Percentiles rank a stretch among this genome's conserved stretches.
Evolutionary conservation across 1,140 invertebrate genomes (phyloP).

Genomic region (Lysiphlebus fabarum): DNA sequence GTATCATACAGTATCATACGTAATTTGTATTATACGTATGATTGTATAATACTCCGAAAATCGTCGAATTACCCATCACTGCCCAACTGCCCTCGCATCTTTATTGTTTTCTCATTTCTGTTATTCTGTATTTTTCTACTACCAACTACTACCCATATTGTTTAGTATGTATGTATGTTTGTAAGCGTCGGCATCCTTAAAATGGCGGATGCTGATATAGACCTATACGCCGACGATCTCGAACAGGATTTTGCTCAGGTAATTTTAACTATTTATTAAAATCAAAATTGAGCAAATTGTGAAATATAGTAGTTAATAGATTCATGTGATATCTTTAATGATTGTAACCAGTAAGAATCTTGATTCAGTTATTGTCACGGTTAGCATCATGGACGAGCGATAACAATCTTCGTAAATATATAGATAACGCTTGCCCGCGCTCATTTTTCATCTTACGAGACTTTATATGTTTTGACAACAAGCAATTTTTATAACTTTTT

Average conservation of each 20-base stretch:
- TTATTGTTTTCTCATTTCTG: no score
- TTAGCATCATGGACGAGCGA: slow-evolving; percentile 35
- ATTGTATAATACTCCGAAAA: no score
- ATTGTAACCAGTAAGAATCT: slow-evolving; percentile 24
- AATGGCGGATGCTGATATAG: slow-evolving; percentile 95
- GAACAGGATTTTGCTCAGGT: slow-evolving; percentile 92
- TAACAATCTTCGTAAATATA: slow-evolving; percentile 33
- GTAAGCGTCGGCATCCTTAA: slow-evolving; percentile 57
- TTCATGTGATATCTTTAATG: slow-evolving; percentile 17
- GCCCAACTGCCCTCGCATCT: no score
- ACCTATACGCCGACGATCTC: slow-evolving; percentile 94
- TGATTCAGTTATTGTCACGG: slow-evolving; percentile 16
- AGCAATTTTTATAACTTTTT: no score
- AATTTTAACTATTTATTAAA: slow-evolving; percentile 42
- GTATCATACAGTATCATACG: no score
- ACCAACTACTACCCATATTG: no score
- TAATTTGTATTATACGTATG: no score
- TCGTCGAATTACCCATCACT: no score
- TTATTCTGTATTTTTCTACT: no score
- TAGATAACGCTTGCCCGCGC: slow-evolving; percentile 16
- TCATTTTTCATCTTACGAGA: background rate
- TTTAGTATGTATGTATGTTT: slow-evolving; percentile 8
- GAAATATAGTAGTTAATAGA: background rate
- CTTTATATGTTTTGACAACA: background rate
- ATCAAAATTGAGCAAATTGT: no score